Percentiles rank a stretch among this genome's conserved stretches.
Conservation (phyloP, 2,113 vertebrate species). For the Grallaria varia region DNA sequence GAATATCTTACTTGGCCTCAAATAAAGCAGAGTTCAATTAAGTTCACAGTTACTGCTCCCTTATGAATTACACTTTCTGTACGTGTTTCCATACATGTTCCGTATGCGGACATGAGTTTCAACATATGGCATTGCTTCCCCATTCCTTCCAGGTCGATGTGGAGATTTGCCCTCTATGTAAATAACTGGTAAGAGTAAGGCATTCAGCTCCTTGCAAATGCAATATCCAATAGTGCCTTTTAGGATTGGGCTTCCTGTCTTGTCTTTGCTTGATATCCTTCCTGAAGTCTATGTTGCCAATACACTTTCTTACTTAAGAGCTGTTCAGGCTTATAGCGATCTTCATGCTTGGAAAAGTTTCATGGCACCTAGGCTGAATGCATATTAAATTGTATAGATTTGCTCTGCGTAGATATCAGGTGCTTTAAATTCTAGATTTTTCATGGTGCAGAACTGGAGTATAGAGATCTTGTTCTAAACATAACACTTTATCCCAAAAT, state of each 20-base stretch:
- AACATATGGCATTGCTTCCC: neutral
- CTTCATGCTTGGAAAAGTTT: neutral
- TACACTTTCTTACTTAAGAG: neutral
- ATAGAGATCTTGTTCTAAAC: neutral
- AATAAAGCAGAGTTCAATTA: neutral
- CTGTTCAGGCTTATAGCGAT: neutral
- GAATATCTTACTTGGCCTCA: neutral
- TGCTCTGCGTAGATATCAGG: neutral
- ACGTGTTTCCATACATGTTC: neutral
- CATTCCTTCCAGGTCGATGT: neutral
- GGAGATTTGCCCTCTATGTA: neutral
- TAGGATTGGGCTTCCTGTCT: neutral
- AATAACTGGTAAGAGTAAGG: neutral
- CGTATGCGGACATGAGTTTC: neutral
- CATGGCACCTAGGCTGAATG: neutral
- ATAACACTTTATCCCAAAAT: neutral
- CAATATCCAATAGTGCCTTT: neutral
- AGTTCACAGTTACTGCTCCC: neutral
- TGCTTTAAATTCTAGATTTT: neutral
- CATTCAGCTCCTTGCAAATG: neutral
- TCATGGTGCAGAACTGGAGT: neutral
- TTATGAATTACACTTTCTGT: neutral
- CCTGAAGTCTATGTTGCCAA: neutral
- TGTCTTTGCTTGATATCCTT: neutral
- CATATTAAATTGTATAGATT: neutral